These are phyloP conservation scores for Chelonus formosanus DNA, from an alignment of 2,888 invertebrate genomes.

Conservation along the genomic window DNA sequence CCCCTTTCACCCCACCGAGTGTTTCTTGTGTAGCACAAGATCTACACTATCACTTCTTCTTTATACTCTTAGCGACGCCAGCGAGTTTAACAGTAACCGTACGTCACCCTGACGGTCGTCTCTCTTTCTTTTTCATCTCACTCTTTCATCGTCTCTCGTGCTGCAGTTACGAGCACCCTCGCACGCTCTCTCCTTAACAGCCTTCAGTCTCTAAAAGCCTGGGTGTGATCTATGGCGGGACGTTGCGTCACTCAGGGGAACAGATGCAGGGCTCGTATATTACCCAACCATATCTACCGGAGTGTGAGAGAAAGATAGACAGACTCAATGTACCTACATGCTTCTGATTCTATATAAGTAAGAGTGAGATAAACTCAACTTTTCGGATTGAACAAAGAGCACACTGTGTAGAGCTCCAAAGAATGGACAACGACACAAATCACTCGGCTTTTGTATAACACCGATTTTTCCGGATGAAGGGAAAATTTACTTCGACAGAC, in stretches of 20 bases:
- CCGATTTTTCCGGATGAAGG: constrained; percentile 32
- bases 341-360: not conserved
- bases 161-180: constrained; percentile 54
- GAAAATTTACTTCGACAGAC: constrained; percentile 36
- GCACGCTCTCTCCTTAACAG: constrained; percentile 66
- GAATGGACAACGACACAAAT: constrained; percentile 62
- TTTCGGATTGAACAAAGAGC: constrained; percentile 36
- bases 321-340: constrained; percentile 41
- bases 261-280: constrained; percentile 66
- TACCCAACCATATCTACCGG: constrained; percentile 62
- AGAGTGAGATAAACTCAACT: constrained; percentile 32
- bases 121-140: constrained; percentile 46
- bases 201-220: constrained; percentile 72
- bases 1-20: not conserved
- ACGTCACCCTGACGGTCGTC: constrained; percentile 57
- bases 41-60: constrained; percentile 40
- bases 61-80: constrained; percentile 42
- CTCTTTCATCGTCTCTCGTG: constrained; percentile 43
- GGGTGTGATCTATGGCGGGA: constrained; percentile 73
- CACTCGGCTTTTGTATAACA: constrained; percentile 57
- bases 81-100: constrained; percentile 61
- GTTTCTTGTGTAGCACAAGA: too few species aligned
- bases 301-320: constrained; percentile 31
- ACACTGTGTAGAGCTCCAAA: constrained; percentile 48
- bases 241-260: constrained; percentile 71